A percentile compares a stretch with the other conserved stretches of the same genome.
Evolutionary conservation across 2,113 vertebrate species (phyloP).

Genomic region (Odontophorus gujanensis): DNA sequence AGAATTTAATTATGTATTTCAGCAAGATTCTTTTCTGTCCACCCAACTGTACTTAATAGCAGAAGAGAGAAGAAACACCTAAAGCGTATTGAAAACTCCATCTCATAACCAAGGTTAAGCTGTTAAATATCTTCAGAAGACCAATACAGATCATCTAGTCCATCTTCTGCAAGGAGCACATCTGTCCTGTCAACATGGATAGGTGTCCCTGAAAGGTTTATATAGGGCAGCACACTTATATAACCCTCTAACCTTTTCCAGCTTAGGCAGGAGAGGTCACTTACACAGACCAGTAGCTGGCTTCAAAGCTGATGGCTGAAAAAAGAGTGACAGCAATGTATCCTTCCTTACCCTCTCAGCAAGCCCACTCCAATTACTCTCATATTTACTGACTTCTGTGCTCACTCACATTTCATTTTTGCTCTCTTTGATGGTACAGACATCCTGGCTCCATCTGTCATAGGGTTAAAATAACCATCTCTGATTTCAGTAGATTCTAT

Average conservation of each 20-base stretch:
- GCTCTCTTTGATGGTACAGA: constrained; percentile 71
- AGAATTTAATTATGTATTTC: not conserved
- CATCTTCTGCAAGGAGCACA: not conserved
- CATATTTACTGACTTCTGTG: constrained; percentile 60
- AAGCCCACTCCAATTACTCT: constrained; percentile 57
- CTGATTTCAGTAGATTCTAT: constrained; percentile 64
- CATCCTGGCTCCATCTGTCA: constrained; percentile 75
- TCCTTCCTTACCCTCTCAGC: constrained; percentile 27
- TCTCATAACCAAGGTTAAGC: not conserved
- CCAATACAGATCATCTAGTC: not conserved
- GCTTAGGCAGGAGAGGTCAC: constrained; percentile 47
- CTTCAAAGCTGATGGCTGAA: constrained; percentile 70
- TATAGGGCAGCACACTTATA: not conserved
- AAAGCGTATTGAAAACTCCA: not conserved
- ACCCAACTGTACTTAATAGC: not conserved
- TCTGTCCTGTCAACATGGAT: not conserved
- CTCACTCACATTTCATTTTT: constrained; percentile 66
- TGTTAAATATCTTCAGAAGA: not conserved
- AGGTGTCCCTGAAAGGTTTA: constrained; percentile 30
- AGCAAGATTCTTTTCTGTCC: not conserved
- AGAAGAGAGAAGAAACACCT: not conserved
- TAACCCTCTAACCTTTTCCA: constrained; percentile 63
- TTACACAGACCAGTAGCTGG: constrained; percentile 64
- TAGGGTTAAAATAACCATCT: constrained; percentile 72
- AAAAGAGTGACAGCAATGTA: constrained; percentile 21